Evolutionary conservation across 1,140 invertebrate species (phyloP).

Genomic region (Drosophila fuyamai): DNA sequence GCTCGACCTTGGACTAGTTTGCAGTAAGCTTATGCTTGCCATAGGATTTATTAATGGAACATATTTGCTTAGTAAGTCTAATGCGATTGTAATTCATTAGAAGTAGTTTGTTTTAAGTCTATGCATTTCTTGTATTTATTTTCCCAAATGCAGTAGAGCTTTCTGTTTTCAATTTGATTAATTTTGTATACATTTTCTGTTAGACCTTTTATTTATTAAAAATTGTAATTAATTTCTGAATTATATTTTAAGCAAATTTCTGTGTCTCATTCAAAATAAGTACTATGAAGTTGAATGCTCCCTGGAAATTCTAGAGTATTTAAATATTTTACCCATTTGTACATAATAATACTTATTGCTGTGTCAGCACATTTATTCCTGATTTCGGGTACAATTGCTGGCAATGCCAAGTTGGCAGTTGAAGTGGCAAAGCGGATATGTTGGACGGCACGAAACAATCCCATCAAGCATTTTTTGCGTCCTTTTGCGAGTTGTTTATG

Average conservation of each 20-base stretch:
- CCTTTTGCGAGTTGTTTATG: conserved; percentile 1
- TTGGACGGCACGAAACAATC: conserved; percentile 63
- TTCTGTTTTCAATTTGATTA: neutral
- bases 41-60: neutral
- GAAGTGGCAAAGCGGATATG: conserved; percentile 66
- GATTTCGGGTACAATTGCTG: conserved; percentile 1
- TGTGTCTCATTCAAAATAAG: too few species aligned
- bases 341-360: neutral
- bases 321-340: neutral
- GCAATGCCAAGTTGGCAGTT: conserved; percentile 22
- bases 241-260: too few species aligned
- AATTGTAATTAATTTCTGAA: too few species aligned
- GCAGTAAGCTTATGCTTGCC: neutral
- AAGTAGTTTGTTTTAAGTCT: neutral
- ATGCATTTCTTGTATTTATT: too few species aligned
- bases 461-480: conserved; percentile 39
- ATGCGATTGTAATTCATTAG: neutral
- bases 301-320: too few species aligned
- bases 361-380: neutral
- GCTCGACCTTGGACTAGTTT: neutral
- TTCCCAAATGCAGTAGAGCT: too few species aligned
- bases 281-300: too few species aligned
- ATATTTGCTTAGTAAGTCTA: neutral
- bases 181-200: too few species aligned
- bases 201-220: too few species aligned